A percentile compares a stretch with the other conserved stretches of the same genome.
Evolutionary conservation across 2,113 vertebrate species (phyloP).

Genomic region (Dicaeum eximium): DNA sequence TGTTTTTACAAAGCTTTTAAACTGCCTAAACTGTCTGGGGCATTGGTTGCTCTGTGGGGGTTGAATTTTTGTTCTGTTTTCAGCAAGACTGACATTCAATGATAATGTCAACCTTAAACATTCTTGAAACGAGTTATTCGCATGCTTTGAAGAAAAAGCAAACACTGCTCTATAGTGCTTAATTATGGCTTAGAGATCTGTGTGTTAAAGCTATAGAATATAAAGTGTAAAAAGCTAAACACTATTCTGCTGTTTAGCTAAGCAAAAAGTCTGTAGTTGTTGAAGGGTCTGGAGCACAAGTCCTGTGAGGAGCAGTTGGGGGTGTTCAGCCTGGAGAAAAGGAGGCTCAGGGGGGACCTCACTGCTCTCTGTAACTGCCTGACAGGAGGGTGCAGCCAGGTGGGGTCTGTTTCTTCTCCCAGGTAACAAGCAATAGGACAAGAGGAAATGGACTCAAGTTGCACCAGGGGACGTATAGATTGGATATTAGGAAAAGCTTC

Average conservation of each 20-base stretch:
- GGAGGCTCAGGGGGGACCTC: background rate
- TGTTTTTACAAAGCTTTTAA: background rate
- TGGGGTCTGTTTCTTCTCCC: rapidly evolving
- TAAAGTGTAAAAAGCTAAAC: background rate
- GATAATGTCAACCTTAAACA: background rate
- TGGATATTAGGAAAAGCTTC: background rate
- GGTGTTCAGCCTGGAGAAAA: background rate
- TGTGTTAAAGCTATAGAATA: background rate
- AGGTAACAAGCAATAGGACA: rapidly evolving
- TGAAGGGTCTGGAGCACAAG: background rate
- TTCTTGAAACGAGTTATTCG: background rate
- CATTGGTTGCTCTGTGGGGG: background rate
- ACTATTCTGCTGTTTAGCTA: background rate
- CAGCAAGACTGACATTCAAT: background rate
- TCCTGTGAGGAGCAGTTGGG: background rate
- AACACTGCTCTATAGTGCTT: background rate
- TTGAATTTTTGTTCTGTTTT: background rate
- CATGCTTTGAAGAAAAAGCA: background rate
- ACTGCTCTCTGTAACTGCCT: background rate
- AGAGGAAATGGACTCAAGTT: background rate
- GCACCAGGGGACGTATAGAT: background rate
- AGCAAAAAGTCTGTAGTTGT: background rate
- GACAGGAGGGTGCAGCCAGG: background rate
- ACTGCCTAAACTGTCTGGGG: background rate
- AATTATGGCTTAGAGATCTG: background rate